Evolutionary conservation across 2,888 invertebrate genomes (phyloP), one percentile per base, ranked within the genome.

Genomic region (Tillus elongatus): DNA sequence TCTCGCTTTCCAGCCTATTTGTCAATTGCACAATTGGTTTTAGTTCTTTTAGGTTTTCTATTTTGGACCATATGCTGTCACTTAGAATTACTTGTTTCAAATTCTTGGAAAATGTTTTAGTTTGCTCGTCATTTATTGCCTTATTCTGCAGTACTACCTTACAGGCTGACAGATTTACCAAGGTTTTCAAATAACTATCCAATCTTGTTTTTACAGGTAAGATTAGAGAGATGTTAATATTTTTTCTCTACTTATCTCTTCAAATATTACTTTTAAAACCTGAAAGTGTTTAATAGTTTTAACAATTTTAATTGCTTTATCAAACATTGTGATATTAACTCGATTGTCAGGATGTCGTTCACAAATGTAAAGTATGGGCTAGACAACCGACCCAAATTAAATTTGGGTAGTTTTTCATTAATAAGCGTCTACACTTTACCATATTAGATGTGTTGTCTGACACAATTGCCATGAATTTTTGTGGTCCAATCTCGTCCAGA

Each of bases 31-130:
- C 24, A 19, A 19, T n/a, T 19, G 24, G 24, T 19, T 19, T 19
- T 6, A 19, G 24, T 19, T 19, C 6, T 19, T 19, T 19, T n/a
- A 19, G 6, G 6, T 19, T 19, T 6, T 19, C 24, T 19, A 19
- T 19, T 19, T 19, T n/a, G n/a, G n/a, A 19, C 24, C 24, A 19
- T 19, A 19, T n/a, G 24, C n/a, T 19, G 24, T 19, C 24, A 19
- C 24, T 19, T 19, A 19, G n/a, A 19, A 19, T 19, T 19, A 19
- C 24, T 19, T 19, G 24, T 19, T 19, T 19, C 6, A 19, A n/a
- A 19, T 19, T 19, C n/a, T 19, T 19, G 24, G 24, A 19, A 19
- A 19, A 19, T 6, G 24, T 19, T 19, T 19, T 19, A 19, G 6
- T 19, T 19, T 19, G 6, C 24, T 19, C 24, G 24, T 19, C 24